Evolutionary conservation across 2,888 invertebrate species (phyloP).

Genomic region (Meandrusa payeni): DNA sequence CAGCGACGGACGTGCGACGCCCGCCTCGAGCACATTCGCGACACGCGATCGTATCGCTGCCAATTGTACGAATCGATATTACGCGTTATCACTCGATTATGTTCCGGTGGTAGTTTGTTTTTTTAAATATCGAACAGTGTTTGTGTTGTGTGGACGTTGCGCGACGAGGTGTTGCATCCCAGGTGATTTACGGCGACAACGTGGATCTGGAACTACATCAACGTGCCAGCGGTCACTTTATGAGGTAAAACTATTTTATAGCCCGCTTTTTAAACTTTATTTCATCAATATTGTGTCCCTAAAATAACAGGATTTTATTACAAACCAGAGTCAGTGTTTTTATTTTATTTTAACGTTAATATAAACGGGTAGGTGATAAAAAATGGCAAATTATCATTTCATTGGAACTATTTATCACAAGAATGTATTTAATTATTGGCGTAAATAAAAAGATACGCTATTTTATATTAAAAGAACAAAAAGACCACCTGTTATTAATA

Average conservation of each 20-base stretch:
- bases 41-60: conserved; percentile 55
- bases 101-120: conserved; percentile 43
- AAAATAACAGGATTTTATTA: no score
- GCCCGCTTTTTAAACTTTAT: neutral
- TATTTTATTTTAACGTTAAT: no score
- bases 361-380: no score
- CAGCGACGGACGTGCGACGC: conserved; percentile 53
- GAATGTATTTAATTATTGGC: no score
- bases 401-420: no score
- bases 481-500: no score
- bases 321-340: no score
- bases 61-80: conserved; percentile 56
- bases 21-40: conserved; percentile 52
- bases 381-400: no score
- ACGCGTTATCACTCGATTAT: conserved; percentile 35
- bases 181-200: conserved; percentile 75
- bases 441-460: no score
- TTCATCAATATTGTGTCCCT: no score
- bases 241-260: conserved; percentile 73
- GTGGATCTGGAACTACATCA: conserved; percentile 90
- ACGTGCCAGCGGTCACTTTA: conserved; percentile 88
- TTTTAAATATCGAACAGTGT: conserved; percentile 42
- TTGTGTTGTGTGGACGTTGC: conserved; percentile 51
- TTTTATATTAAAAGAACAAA: no score
- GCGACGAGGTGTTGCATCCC: conserved; percentile 38